phyloP scores from a whole-genome alignment of 2,797 vertebrate species.

The Erithacus rubecula region DNA sequence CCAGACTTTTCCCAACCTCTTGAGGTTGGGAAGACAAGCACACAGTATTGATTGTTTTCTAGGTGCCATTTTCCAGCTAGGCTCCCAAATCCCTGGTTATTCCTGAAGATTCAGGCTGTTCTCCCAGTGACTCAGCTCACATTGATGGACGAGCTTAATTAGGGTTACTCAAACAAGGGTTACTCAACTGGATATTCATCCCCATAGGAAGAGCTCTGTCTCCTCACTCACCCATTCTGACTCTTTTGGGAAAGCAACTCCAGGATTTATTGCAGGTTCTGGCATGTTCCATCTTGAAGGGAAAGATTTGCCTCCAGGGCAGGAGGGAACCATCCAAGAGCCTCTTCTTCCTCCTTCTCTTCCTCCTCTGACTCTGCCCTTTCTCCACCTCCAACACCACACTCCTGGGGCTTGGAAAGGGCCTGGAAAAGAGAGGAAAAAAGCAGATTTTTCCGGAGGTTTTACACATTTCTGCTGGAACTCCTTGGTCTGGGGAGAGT shows the following conservation, averaged over 20 bases:
- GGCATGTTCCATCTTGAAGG: background rate
- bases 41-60: accelerated
- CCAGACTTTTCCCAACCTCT: background rate
- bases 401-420: background rate
- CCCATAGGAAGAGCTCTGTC: conserved; percentile 25
- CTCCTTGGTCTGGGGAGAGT: background rate
- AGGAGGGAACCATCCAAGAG: background rate
- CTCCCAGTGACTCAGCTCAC: background rate
- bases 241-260: conserved; percentile 9
- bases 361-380: background rate
- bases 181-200: conserved; percentile 33
- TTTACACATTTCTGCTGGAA: background rate
- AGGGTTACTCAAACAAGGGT: conserved; percentile 34
- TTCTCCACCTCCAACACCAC: background rate
- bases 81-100: background rate
- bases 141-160: background rate
- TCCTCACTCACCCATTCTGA: conserved; percentile 6
- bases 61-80: background rate
- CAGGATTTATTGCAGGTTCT: background rate
- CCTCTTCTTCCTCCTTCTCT: background rate
- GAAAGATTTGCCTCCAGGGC: conserved; percentile 32
- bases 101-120: background rate
- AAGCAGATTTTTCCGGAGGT: background rate
- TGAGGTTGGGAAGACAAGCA: accelerated
- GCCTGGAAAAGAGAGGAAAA: background rate